Conservation (phyloP, 2,888 invertebrate genomes). For the Pyralis farinalis region DNA sequence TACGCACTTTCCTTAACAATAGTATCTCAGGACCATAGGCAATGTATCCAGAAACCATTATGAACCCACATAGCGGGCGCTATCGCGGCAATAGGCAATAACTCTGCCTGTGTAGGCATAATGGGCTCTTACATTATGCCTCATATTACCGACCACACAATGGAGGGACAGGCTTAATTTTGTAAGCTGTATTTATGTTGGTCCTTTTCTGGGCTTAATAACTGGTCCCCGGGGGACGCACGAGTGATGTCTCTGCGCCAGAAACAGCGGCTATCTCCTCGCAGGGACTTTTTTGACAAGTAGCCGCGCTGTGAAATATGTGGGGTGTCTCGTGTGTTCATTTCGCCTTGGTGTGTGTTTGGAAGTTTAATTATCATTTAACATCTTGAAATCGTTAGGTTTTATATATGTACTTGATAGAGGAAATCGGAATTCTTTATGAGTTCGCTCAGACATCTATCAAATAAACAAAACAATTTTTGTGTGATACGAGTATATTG, state of each 20-base stretch:
- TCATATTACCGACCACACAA: background rate
- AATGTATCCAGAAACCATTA: background rate
- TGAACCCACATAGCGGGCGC: background rate
- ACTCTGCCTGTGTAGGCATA: background rate
- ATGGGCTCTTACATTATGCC: background rate
- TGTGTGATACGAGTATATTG: too few species aligned
- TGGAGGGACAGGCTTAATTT: constrained; percentile 2
- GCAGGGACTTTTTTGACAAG: constrained; percentile 22
- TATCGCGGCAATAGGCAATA: background rate
- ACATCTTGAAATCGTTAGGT: too few species aligned
- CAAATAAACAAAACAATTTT: too few species aligned
- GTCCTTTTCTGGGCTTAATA: background rate
- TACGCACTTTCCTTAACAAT: too few species aligned
- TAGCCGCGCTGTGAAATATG: constrained; percentile 5
- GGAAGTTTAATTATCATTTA: too few species aligned
- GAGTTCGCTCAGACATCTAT: too few species aligned
- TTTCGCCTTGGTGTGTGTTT: background rate
- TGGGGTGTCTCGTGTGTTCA: background rate
- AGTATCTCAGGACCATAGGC: background rate
- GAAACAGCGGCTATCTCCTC: constrained; percentile 11
- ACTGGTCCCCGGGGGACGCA: constrained; percentile 9
- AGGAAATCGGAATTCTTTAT: too few species aligned
- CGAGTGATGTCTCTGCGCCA: constrained; percentile 15
- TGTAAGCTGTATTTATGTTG: constrained; percentile 3
- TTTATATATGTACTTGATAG: too few species aligned